A percentile compares a stretch with the other conserved stretches of the same genome.
These are phyloP conservation scores for Antheraea mylitta DNA, from an alignment of 1,140 invertebrate genomes.

Conservation along the genomic window DNA sequence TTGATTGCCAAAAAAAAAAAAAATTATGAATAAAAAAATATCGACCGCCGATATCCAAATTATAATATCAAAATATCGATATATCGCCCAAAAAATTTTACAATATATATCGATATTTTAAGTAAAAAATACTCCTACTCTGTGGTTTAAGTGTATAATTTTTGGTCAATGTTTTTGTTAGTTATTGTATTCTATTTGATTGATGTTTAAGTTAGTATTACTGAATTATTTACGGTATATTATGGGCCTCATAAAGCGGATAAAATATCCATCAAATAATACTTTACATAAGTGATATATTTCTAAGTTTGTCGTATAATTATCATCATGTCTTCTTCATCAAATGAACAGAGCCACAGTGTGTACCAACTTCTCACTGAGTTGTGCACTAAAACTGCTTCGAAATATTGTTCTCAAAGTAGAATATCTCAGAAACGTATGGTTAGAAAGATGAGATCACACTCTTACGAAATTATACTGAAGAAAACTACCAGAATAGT, in stretches of 20 bases:
- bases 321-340: background rate
- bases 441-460: conserved; percentile 54
- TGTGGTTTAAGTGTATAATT: too few relatives aligned
- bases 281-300: too few relatives aligned
- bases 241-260: background rate
- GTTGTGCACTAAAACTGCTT: conserved; percentile 54
- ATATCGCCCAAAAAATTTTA: too few relatives aligned
- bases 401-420: conserved; percentile 45
- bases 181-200: too few relatives aligned
- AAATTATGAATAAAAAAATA: too few relatives aligned
- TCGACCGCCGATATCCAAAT: too few relatives aligned
- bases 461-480: conserved; percentile 63
- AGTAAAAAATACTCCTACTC: too few relatives aligned
- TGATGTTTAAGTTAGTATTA: too few relatives aligned
- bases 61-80: too few relatives aligned
- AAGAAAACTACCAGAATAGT: conserved; percentile 44
- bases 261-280: background rate
- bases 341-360: conserved; percentile 33
- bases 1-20: too few relatives aligned
- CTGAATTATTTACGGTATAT: background rate
- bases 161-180: too few relatives aligned
- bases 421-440: conserved; percentile 48
- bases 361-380: conserved; percentile 62
- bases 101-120: too few relatives aligned
- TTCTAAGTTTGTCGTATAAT: background rate